Conservation (phyloP, 2,888 invertebrate species). For the Drosophila anomalata region DNA sequence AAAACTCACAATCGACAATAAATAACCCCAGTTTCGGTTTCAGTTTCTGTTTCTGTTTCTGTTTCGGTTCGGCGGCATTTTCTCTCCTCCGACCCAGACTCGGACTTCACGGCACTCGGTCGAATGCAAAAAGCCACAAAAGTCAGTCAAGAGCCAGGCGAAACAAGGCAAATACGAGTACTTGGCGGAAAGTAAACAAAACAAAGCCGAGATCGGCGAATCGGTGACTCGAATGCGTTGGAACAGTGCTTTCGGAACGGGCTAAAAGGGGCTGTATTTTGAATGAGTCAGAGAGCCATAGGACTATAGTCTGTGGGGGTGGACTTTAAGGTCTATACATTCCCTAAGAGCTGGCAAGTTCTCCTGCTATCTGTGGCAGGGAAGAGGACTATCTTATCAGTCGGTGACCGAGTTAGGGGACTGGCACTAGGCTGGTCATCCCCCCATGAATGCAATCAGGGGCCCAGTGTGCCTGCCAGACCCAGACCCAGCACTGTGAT, state of each 20-base stretch:
- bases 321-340: too few relatives aligned
- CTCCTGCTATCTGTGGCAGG: too few relatives aligned
- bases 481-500: background rate
- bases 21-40: constrained; percentile 57
- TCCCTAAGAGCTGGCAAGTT: too few relatives aligned
- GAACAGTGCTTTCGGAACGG: constrained; percentile 50
- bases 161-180: constrained; percentile 3
- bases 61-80: constrained; percentile 52
- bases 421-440: too few relatives aligned
- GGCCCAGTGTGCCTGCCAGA: background rate
- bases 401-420: too few relatives aligned
- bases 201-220: constrained; percentile 8
- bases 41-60: background rate
- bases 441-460: background rate
- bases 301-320: too few relatives aligned
- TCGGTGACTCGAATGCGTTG: background rate
- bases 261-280: background rate
- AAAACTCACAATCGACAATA: constrained; percentile 70
- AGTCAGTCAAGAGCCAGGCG: background rate
- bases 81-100: background rate
- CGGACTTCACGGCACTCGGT: constrained; percentile 40
- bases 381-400: background rate
- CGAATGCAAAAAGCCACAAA: constrained; percentile 44
- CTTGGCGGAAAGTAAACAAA: constrained; percentile 28
- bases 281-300: background rate